Evolutionary conservation across 2,113 vertebrate species (phyloP), one percentile per base, ranked within the genome.

Genomic region (Halcyon malimbica): DNA sequence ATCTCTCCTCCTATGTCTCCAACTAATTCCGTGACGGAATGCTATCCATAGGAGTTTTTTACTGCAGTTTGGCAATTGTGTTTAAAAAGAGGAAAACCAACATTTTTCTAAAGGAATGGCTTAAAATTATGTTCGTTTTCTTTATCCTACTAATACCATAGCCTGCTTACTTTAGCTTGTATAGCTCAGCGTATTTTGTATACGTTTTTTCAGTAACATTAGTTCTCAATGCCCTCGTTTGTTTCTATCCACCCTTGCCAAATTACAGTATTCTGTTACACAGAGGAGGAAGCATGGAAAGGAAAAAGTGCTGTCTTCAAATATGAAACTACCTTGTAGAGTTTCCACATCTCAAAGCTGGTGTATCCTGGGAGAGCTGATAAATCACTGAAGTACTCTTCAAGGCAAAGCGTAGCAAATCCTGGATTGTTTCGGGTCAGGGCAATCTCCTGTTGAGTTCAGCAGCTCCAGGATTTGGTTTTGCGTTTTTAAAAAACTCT

Each of bases 171-270:
- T 63, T 71, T 2, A 65, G 19, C 29, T 84, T 64, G 37, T 48
- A 16, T 28, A 79, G 53, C 28, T 92, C 41, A 29, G 48, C 19
- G 70, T 95, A 82, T 90, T 96, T 94, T 90, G 89, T 91, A 79
- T 64, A 53, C 63, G 29, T 7, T 9, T 89, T 83, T 89, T 77
- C 54, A 31, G 87, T 82, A 84, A 87, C 53, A 41, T 20, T 59
- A 44, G 37, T 89, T 93, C 50, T 87, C 44, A 37, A 48, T 74
- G 13, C 25, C 46, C 70, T 71, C 4, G 1, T 26, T 87, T 78
- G 62, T 90, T 89, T 71, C 81, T 93, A 2, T 71, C 53, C 3
- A 0, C 77, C 46, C 35, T 70, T 94, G 83, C 74, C 74, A 84
- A 68, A 89, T 91, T 28, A 35, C 2, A 6, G 56, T 65, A 12